Evolutionary conservation across 1,140 invertebrate species (phyloP), one percentile per base, ranked within the genome.

Genomic region (Drosophila burlai): DNA sequence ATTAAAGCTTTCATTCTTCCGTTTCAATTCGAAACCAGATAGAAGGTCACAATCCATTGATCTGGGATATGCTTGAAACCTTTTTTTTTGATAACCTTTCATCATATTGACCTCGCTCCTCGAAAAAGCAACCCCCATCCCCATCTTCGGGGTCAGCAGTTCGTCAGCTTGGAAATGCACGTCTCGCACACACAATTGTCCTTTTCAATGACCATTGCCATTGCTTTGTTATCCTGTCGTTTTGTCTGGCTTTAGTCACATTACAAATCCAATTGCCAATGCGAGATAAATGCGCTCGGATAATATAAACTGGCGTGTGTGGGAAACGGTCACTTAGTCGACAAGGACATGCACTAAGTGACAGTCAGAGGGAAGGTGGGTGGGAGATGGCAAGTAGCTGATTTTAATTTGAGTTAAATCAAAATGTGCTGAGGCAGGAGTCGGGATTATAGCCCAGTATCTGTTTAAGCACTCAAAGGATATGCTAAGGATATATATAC

Each of bases 321-420:
- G 69, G 69, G 65, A 69, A 67, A 45, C 55, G 81, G 45, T 71
- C 76, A 79, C 64, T 80, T 65, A 81, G 74, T 29, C 52, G 49
- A 50, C 65, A 68, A 43, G 65, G 52, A 71, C 38, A 55, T 62
- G 45, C 54, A 67, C 59, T 68, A 75, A 61, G 64, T 59, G 29
- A 52, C 60, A 67, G 67, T 29, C 78, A 24, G 34, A 42, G 8
- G 36, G 26, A 42, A 16, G 36, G 26, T 13, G 18, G 40, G 11
- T 2, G 13, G 11, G 21, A n/a, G 16, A 10, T 16, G 21, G 31
- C 15, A 52, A 34, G 54, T 43, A 82, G 62, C 66, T 82, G 83
- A 85, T 86, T 86, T 76, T 81, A 69, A 71, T 79, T 86, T 76
- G 47, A 77, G 76, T 80, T 76, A 66, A 86, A 79, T 86, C 71